phyloP scores from a whole-genome alignment of 1,140 invertebrate species.

The Bombus picipes region DNA sequence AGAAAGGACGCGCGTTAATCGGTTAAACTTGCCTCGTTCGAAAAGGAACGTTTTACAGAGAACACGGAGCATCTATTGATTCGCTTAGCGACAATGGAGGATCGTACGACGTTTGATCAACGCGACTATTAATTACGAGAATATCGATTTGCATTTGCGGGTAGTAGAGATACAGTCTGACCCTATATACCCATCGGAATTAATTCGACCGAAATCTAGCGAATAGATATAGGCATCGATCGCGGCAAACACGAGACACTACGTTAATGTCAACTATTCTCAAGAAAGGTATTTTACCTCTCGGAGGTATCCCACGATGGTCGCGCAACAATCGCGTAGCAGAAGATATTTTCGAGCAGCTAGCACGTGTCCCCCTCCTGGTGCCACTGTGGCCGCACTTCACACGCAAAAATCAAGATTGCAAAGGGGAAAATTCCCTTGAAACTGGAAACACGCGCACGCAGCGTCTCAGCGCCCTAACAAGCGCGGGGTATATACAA shows the following conservation, averaged over 20 bases:
- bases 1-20: no score
- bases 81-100: not conserved
- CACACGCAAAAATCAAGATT: conserved; percentile 61
- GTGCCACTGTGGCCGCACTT: conserved; percentile 41
- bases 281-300: conserved; percentile 44
- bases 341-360: conserved; percentile 55
- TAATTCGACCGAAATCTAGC: not conserved
- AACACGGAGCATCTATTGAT: not conserved
- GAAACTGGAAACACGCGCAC: conserved; percentile 57
- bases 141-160: not conserved
- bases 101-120: not conserved
- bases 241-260: not conserved
- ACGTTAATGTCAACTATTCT: not conserved
- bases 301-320: conserved; percentile 45
- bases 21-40: no score
- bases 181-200: not conserved
- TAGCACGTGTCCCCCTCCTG: conserved; percentile 12
- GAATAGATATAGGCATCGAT: not conserved
- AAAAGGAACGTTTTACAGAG: not conserved
- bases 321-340: conserved; percentile 48
- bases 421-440: conserved; percentile 48
- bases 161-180: not conserved
- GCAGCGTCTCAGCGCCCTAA: conserved; percentile 55
- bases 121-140: not conserved
- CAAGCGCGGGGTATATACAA: conserved; percentile 16